Base-by-base conservation (phyloP, 2,888 invertebrate genomes). In the Philhelius pedissequus region DNA sequence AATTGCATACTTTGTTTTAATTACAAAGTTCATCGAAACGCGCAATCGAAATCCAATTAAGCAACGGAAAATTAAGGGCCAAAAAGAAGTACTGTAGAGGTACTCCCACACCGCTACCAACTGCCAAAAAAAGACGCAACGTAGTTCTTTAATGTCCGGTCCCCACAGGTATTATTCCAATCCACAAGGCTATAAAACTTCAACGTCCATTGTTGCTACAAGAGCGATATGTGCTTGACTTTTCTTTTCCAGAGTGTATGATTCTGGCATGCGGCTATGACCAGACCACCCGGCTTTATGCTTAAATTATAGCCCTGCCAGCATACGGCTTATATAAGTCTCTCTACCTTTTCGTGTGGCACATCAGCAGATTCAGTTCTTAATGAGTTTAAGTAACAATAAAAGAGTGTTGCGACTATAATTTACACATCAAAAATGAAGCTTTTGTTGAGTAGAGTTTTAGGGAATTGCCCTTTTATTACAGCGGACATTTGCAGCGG, bases 11-110 rank as follows among this genome's bases (percentile, higher is more conserved):
- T 43, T 77, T 58, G n/a, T 52, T 40, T 40, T 35, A 62, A 30
- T 77, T 73, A 58, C 50, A 71, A 76, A 71, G 32, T 43, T 64
- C 70, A 76, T 66, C 35, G 64, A 54, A 76, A 64, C 54, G 68
- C 38, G 25, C 22, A 68, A 40, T 60, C 43, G 64, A 70, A 75
- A 70, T 56, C 25, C n/a, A 81, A 82, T 77, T 68, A 60, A 40
- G 54, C 52, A 68, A 76, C 18, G 18, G 27, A 48, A 76, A 45
- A 62, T 68, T 27, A 64, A 45, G 20, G 27, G 5, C 32, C 20
- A 32, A 48, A 30, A 18, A 48, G 32, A 64, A 45, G 32, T 22
- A n/a, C 20, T 11, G 15, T 0, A n/a, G 18, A 11, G 3, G 1
- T n/a, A 15, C n/a, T n/a, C n/a, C n/a, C n/a, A n/a, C n/a, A n/a